Conservation (phyloP, 2,797 vertebrate genomes). For the Trematomus bernacchii region DNA sequence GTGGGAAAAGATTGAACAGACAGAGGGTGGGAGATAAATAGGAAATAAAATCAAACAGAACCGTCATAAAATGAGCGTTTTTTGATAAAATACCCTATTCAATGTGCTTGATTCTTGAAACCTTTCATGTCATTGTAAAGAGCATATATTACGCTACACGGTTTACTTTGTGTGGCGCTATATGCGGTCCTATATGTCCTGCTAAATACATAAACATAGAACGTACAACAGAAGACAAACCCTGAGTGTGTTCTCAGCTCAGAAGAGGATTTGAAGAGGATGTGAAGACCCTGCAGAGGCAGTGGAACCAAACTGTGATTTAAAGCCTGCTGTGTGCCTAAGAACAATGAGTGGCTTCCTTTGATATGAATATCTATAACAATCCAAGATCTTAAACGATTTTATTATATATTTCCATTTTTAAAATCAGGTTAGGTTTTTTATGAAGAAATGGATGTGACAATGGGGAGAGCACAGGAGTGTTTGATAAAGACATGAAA, state of each 20-base stretch:
- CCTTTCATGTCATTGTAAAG: not conserved
- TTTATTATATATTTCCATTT: conserved; percentile 17
- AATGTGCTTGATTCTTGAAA: not conserved
- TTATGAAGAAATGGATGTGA: conserved; percentile 29
- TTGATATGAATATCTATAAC: conserved; percentile 25
- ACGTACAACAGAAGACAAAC: not conserved
- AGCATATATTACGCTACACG: not conserved
- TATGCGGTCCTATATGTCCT: conserved; percentile 14
- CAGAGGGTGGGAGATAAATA: not conserved
- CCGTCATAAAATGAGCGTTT: not conserved
- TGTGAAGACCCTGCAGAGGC: conserved; percentile 1
- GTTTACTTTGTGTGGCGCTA: conserved; percentile 21
- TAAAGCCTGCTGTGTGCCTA: conserved; percentile 24
- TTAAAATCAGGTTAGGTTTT: conserved; percentile 19
- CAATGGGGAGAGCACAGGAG: not conserved
- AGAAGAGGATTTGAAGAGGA: conserved; percentile 17
- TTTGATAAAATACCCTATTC: not conserved
- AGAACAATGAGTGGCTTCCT: conserved; percentile 32
- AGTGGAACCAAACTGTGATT: conserved; percentile 43
- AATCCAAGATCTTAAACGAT: not conserved
- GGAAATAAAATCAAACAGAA: conserved; percentile 8
- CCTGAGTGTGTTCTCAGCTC: conserved; percentile 18
- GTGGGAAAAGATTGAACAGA: conserved; percentile 20
- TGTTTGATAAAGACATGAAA: not conserved
- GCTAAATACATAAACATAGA: not conserved